Base-by-base conservation (phyloP, 2,888 invertebrate genomes). In the Xanthia togata region DNA sequence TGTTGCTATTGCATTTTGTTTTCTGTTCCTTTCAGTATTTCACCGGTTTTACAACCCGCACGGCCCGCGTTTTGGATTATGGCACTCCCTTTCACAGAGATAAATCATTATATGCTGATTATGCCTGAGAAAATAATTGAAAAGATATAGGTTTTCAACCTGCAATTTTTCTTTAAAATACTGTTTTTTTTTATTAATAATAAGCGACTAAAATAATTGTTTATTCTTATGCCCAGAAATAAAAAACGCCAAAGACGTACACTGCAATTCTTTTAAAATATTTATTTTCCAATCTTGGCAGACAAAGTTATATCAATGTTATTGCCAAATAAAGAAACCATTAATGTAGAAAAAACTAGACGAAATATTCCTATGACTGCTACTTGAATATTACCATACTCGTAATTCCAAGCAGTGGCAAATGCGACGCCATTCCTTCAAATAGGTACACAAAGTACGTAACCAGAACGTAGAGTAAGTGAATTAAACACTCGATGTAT, bases 401-500 rank as follows among this genome's bases (percentile, higher is more conserved):
- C 20, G 38, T 64, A 65, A 77, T 17, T 70, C 41, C 23, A 17
- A n/a, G 38, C 62, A 69, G 75, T 70, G 44, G 73, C 76, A 77
- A 79, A 64, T 44, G 3, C 26, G 3, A 26, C 50, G 55, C 59
- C 57, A 79, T 76, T 71, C 35, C 63, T 68, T 72, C 76, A 73
- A 79, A 78, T 71, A n/a, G n/a, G n/a, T n/a, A 74, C 68, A 78
- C 71, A 65, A 38, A 70, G 90, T 86, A 91, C 87, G 88, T 90
- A 91, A 89, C 89, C 88, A 87, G 76, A 81, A 23, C 79, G 47
- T 78, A 83, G 86, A 90, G 86, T 89, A 91, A 90, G 93, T 92
- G 92, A 94, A 93, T 93, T 93, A 93, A 93, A 90, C 90, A 90
- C 91, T 90, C 90, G 90, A 90, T 90, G 93, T 92, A 93, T 94